Base-by-base conservation (phyloP, 2,888 invertebrate species). In the Scaptomyza reducta region DNA sequence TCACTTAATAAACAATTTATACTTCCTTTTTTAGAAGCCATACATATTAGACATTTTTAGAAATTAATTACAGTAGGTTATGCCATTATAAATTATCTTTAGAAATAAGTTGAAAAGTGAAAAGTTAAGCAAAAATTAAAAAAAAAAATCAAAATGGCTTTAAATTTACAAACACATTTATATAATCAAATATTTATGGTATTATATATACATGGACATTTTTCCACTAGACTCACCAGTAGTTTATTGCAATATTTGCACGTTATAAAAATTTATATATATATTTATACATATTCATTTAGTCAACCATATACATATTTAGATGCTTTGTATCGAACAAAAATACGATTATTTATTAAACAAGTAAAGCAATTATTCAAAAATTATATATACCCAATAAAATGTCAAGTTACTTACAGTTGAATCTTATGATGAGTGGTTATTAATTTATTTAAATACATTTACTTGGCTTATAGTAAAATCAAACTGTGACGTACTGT, bases 11-110 rank as follows among this genome's bases (percentile, higher is more conserved):
- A 66, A 65, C 58, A 67, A 72, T 74, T 82, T 82, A 55, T 75
- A 79, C 85, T 85, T 82, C 82, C 82, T 13, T 63, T 82, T 79
- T 74, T 74, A 77, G 66, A 68, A 68, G 63, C 18, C 64, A 77
- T 67, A 63, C 58, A 68, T 65, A 74, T 29, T 68, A 81, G 58
- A 80, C 61, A 75, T 72, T 83, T 80, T 49, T 31, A 25, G 0
- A 25, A 38, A n/a, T 14, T 66, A 70, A 45, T 60, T 13, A 18
- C 54, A 6, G 41, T 64, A 69, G 51, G 25, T 49, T 55, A 61
- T 58, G 58, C 41, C 60, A 70, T 67, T 60, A 22, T 6, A 68
- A 40, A 64, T 38, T 44, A 72, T 33, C 18, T n/a, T 62, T 50
- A 49, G 42, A 38, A 29, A 50, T 60, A 56, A 46, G 55, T 71